These are phyloP conservation scores for Phalacrocorax brasilianus DNA, from an alignment of 2,113 vertebrate species.

Conservation along the genomic window DNA sequence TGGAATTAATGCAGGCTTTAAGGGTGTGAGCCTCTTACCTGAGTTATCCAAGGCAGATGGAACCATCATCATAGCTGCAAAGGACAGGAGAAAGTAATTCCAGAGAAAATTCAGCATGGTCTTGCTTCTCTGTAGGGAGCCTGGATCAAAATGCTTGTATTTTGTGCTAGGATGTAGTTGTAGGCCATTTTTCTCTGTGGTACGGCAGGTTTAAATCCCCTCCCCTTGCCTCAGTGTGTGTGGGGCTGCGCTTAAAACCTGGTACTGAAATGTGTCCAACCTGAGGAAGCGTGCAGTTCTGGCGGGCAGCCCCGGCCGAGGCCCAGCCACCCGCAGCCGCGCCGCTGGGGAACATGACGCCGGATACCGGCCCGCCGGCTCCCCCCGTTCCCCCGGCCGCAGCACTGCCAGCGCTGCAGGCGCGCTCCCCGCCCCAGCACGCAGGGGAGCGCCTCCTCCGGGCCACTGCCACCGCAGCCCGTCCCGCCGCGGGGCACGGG, in stretches of 20 bases:
- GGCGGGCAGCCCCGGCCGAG: not conserved
- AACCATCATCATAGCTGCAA: not conserved
- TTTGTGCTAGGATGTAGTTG: not conserved
- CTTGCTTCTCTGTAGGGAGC: not conserved
- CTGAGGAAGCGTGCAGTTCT: not conserved
- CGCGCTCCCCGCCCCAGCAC: too few species aligned
- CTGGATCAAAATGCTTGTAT: fast-evolving
- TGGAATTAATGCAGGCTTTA: too few species aligned
- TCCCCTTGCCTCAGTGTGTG: fast-evolving
- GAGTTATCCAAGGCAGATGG: not conserved
- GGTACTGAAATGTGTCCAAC: not conserved
- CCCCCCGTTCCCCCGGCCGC: too few species aligned
- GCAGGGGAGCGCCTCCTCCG: too few species aligned
- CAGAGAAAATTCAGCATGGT: not conserved
- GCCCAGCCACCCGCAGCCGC: not conserved
- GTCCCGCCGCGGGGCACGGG: too few species aligned
- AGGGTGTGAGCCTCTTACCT: not conserved
- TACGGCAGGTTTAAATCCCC: too few species aligned
- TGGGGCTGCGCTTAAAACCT: not conserved
- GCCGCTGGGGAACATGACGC: not conserved
- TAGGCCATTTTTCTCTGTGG: too few species aligned
- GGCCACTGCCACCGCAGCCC: too few species aligned
- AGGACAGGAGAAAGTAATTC: not conserved
- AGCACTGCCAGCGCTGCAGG: not conserved
- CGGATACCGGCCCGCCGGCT: too few species aligned